Evolutionary conservation across 2,797 vertebrate genomes (phyloP).

Genomic region (Numenius phaeopus): DNA sequence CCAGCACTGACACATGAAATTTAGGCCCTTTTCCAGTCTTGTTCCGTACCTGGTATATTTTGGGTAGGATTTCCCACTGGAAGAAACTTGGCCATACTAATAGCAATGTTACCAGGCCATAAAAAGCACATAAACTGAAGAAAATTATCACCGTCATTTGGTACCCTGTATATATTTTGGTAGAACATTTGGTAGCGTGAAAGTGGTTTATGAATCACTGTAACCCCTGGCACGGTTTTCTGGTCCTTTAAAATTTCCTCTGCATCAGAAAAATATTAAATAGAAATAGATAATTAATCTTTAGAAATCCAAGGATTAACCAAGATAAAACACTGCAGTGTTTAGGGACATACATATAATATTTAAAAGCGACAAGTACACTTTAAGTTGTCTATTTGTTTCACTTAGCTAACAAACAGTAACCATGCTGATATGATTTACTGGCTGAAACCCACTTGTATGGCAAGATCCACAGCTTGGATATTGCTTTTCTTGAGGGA

Average conservation of each 20-base stretch:
- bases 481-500: background rate
- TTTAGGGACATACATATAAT: background rate
- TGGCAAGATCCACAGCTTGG: background rate
- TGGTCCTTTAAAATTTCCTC: background rate
- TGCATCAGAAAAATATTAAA: background rate
- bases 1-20: background rate
- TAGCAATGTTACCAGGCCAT: background rate
- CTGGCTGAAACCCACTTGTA: background rate
- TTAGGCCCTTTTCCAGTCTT: background rate
- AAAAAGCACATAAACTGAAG: background rate
- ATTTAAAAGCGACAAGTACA: background rate
- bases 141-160: background rate
- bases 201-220: background rate
- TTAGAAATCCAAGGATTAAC: background rate
- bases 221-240: background rate
- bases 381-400: background rate
- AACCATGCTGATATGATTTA: background rate
- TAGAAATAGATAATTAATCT: background rate
- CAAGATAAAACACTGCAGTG: background rate
- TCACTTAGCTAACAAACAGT: background rate
- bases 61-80: background rate
- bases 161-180: background rate
- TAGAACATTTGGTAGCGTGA: background rate
- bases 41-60: background rate
- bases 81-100: background rate